Conservation (phyloP, 2,113 vertebrate species). For the Notarius lentiginosus region DNA sequence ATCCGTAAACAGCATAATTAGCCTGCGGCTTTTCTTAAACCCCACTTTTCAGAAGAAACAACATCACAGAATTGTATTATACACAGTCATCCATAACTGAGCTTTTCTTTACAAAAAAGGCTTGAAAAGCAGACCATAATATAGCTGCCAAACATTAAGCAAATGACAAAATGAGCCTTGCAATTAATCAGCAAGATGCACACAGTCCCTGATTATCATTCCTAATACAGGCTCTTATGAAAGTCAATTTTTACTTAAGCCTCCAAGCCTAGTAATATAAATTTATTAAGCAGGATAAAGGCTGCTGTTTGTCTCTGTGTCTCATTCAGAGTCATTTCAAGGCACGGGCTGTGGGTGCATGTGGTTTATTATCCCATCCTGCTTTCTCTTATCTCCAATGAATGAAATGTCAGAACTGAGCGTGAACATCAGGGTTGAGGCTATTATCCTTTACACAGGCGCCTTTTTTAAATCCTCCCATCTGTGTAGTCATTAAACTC, state of each 20-base stretch:
- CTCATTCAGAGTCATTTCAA: conserved; percentile 39
- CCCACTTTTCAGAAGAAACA: not conserved
- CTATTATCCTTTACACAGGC: conserved; percentile 25
- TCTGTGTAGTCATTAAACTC: conserved; percentile 10
- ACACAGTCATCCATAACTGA: conserved; percentile 11
- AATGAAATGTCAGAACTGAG: conserved; percentile 17
- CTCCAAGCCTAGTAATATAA: conserved; percentile 55
- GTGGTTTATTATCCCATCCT: not conserved
- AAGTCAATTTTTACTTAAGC: conserved; percentile 53
- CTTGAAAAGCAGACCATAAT: not conserved
- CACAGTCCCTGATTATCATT: conserved; percentile 17
- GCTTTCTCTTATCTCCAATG: not conserved
- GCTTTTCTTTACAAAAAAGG: not conserved
- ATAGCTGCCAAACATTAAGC: not conserved
- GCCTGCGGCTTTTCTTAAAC: conserved; percentile 21
- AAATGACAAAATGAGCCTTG: conserved; percentile 15
- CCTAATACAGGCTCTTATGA: conserved; percentile 32
- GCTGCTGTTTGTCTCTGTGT: conserved; percentile 58
- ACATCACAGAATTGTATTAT: not conserved
- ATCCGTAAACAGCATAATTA: conserved; percentile 32
- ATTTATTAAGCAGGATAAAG: conserved; percentile 59
- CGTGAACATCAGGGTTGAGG: not conserved
- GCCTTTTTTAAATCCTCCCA: conserved; percentile 4
- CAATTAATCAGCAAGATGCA: conserved; percentile 44
- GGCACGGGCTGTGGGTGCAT: not conserved